Conservation (phyloP, 2,113 vertebrate genomes). For the Larimichthys crocea region DNA sequence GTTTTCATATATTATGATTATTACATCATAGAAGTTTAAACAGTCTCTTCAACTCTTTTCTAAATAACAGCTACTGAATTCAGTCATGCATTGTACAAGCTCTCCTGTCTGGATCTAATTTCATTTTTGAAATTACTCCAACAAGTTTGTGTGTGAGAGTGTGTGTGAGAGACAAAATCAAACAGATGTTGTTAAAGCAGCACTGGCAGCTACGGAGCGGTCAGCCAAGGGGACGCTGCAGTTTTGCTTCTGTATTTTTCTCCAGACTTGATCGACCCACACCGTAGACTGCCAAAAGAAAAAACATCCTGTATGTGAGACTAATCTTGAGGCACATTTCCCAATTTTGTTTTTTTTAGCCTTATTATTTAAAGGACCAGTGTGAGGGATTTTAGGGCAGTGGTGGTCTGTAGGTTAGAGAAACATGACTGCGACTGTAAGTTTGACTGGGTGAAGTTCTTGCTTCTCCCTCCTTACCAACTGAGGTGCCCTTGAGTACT, state of each 20-base stretch:
- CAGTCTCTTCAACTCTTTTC: not conserved
- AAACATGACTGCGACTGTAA: too few relatives aligned
- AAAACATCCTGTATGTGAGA: not conserved
- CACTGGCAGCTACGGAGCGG: not conserved
- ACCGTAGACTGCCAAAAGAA: not conserved
- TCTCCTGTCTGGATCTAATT: constrained; percentile 1
- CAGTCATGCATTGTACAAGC: not conserved
- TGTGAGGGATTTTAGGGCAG: too few relatives aligned
- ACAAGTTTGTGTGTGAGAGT: not conserved
- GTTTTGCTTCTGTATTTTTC: not conserved
- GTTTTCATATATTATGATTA: not conserved
- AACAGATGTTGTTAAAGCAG: constrained; percentile 20
- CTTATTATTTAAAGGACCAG: too few relatives aligned
- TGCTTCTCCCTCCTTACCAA: too few relatives aligned
- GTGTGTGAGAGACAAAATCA: not conserved
- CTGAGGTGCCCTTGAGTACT: too few relatives aligned
- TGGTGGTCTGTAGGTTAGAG: too few relatives aligned
- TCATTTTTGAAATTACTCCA: constrained; percentile 4
- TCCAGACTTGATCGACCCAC: not conserved
- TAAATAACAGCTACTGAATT: not conserved
- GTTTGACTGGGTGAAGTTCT: too few relatives aligned
- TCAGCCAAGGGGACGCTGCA: not conserved
- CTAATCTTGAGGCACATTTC: not conserved
- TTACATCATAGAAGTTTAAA: not conserved
- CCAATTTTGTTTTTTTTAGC: not conserved